Conservation (phyloP, 1,140 invertebrate species). For the Sinella curviseta region DNA sequence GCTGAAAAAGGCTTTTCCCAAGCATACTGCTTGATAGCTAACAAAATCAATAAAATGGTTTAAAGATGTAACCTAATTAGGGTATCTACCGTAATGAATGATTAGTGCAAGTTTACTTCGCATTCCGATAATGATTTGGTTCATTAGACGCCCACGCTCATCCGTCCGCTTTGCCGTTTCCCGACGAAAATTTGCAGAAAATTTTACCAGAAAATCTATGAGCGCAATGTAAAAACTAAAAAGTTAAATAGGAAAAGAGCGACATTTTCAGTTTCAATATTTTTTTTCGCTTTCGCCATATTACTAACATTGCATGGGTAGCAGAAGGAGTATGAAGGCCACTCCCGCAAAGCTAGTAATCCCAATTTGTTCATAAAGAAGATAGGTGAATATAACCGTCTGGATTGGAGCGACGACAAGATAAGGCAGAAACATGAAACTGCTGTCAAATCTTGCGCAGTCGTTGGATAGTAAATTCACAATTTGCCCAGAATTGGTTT, state of each 20-base stretch:
- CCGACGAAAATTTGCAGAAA: constrained; percentile 66
- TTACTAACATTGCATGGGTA: constrained; percentile 61
- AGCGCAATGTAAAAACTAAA: too few relatives aligned
- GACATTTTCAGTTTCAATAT: too few relatives aligned
- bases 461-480: constrained; percentile 91
- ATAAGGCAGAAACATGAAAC: constrained; percentile 68
- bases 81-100: not conserved
- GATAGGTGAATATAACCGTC: constrained; percentile 70
- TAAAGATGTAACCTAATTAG: not conserved
- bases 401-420: constrained; percentile 80
- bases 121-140: constrained; percentile 83
- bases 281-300: too few relatives aligned
- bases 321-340: constrained; percentile 55
- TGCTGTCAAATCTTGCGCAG: constrained; percentile 70
- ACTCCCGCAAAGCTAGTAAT: constrained; percentile 56
- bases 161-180: constrained; percentile 75
- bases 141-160: constrained; percentile 80
- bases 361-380: constrained; percentile 65
- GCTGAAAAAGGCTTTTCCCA: constrained; percentile 62
- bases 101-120: too few relatives aligned
- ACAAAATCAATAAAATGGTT: not conserved
- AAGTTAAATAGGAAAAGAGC: too few relatives aligned
- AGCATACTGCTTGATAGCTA: too few relatives aligned
- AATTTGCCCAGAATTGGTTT: constrained; percentile 62
- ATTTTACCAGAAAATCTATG: constrained; percentile 72